Evolutionary conservation across 2,113 vertebrate species (phyloP).

Genomic region (Poecile atricapillus): DNA sequence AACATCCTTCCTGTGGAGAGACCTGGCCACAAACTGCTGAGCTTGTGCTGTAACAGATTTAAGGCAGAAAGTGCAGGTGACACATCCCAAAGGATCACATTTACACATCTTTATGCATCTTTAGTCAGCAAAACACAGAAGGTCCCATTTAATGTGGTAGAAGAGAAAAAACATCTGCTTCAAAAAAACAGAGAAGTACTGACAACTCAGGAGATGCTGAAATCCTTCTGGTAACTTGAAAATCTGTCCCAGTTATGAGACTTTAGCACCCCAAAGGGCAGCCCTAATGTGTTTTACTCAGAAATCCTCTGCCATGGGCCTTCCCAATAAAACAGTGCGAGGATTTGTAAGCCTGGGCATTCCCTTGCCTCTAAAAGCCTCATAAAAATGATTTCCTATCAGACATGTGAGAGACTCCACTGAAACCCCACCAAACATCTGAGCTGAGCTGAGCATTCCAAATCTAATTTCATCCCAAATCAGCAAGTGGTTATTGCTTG

Average conservation of each 20-base stretch:
- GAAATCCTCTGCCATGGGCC: not conserved
- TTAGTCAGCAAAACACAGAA: not conserved
- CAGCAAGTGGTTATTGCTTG: slow-evolving; percentile 6
- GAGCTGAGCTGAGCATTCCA: not conserved
- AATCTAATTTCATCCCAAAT: not conserved
- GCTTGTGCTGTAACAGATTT: not conserved
- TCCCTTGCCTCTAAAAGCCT: not conserved
- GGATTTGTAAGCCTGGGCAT: not conserved
- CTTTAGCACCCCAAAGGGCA: not conserved
- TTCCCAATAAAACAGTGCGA: not conserved
- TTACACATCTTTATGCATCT: not conserved
- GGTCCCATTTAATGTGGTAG: not conserved
- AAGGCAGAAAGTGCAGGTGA: not conserved
- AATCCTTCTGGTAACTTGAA: not conserved
- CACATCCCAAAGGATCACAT: not conserved
- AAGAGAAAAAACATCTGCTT: not conserved
- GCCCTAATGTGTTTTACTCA: not conserved
- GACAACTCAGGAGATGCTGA: not conserved
- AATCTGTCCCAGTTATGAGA: not conserved
- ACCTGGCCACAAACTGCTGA: not conserved
- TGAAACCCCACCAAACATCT: not conserved
- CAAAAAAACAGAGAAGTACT: not conserved
- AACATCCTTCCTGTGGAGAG: not conserved
- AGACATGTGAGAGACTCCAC: not conserved
- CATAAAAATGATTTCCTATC: not conserved